Percentiles rank a stretch among this genome's conserved stretches.
These are phyloP conservation scores for Lomographa bimaculata DNA, from an alignment of 2,888 invertebrate species.

Conservation along the genomic window DNA sequence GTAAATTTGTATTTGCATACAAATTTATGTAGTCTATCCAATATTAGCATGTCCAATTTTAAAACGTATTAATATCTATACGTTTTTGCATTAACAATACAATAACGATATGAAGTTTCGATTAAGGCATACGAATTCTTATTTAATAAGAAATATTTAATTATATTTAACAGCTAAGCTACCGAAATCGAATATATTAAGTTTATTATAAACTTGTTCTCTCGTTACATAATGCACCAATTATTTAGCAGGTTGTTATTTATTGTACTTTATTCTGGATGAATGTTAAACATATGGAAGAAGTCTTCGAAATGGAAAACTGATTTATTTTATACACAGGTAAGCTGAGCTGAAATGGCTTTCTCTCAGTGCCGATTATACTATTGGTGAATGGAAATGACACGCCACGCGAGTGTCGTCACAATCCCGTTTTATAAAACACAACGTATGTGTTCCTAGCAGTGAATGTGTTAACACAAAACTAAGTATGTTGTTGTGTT, in stretches of 20 bases:
- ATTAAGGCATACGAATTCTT: conserved; percentile 80
- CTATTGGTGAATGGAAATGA: too few relatives aligned
- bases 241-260: conserved; percentile 30
- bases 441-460: too few relatives aligned
- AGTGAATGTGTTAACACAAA: too few relatives aligned
- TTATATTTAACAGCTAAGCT: conserved; percentile 55
- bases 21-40: too few relatives aligned
- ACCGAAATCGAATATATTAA: conserved; percentile 37
- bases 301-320: conserved; percentile 1
- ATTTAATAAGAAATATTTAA: conserved; percentile 72
- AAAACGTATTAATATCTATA: conserved; percentile 6
- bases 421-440: too few relatives aligned
- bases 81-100: conserved; percentile 70
- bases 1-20: too few relatives aligned
- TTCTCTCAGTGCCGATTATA: too few relatives aligned
- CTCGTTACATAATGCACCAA: conserved; percentile 38
- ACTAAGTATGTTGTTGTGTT: too few relatives aligned
- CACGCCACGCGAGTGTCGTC: too few relatives aligned
- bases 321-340: background rate
- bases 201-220: conserved; percentile 29
- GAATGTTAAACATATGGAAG: conserved; percentile 16
- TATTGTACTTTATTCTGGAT: conserved; percentile 40
- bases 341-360: too few relatives aligned
- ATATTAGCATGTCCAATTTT: conserved; percentile 8
- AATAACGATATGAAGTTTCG: conserved; percentile 80